Evolutionary conservation across 2,888 invertebrate genomes (phyloP).

Genomic region (Mongoloraphidia duomilia): DNA sequence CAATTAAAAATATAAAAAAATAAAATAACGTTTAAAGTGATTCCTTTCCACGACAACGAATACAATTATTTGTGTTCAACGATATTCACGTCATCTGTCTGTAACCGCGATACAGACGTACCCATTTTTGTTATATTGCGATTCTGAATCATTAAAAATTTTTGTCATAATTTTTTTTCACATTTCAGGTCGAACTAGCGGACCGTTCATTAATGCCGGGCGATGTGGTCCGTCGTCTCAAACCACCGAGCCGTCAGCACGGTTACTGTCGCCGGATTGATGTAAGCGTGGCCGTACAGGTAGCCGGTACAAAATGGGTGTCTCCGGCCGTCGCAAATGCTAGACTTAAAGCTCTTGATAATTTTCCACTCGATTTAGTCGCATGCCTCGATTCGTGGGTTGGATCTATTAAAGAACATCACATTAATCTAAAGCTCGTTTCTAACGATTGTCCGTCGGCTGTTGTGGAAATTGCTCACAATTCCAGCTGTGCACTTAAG

Average conservation of each 20-base stretch:
- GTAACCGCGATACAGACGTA: too few relatives aligned
- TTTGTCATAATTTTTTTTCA: not conserved
- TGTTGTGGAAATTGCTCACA: too few relatives aligned
- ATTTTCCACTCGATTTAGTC: slow-evolving; percentile 3
- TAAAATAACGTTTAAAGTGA: too few relatives aligned
- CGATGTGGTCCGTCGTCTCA: slow-evolving; percentile 4
- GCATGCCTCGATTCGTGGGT: slow-evolving; percentile 5
- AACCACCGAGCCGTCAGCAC: slow-evolving; percentile 1
- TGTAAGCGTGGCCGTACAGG: slow-evolving; percentile 3
- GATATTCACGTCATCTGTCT: too few relatives aligned
- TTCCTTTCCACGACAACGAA: too few relatives aligned
- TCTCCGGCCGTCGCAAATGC: not conserved
- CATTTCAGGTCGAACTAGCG: slow-evolving; percentile 3
- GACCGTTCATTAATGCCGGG: slow-evolving; percentile 6
- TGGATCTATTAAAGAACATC: slow-evolving; percentile 6
- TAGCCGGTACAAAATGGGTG: slow-evolving; percentile 1
- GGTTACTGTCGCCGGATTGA: slow-evolving; percentile 5
- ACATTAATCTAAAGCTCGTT: not conserved
- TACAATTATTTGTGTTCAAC: too few relatives aligned
- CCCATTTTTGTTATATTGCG: too few relatives aligned
- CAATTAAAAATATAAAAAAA: too few relatives aligned
- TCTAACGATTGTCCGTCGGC: too few relatives aligned
- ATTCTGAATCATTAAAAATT: too few relatives aligned
- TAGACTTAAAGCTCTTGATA: slow-evolving; percentile 2
- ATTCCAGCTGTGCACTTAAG: too few relatives aligned